Conservation (phyloP, 2,113 vertebrate species). For the Eretmochelys imbricata region DNA sequence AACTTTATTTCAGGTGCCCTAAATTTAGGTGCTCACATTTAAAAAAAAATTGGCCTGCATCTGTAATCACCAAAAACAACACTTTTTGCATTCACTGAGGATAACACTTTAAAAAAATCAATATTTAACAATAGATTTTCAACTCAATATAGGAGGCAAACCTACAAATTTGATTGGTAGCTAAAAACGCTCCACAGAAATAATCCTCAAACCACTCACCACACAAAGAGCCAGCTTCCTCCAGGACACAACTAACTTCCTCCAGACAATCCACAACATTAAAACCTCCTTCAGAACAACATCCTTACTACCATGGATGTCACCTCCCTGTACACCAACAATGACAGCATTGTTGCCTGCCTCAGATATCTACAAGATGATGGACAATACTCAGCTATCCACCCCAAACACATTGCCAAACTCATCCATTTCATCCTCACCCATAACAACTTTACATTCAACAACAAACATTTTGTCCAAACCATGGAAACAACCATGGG, state of each 20-base stretch:
- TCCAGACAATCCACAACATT: background rate
- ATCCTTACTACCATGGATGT: background rate
- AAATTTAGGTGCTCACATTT: background rate
- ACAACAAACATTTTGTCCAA: background rate
- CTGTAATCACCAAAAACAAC: background rate
- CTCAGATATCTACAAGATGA: background rate
- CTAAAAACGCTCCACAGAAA: background rate
- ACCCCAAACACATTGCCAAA: background rate
- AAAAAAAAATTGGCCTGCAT: background rate
- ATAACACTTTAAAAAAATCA: background rate
- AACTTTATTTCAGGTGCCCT: constrained; percentile 18
- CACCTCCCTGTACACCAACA: background rate
- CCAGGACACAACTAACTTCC: background rate
- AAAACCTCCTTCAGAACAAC: background rate
- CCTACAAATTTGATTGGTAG: background rate
- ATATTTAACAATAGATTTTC: background rate
- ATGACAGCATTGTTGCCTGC: background rate
- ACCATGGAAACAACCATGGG: background rate
- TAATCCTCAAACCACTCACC: background rate
- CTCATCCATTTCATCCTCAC: background rate
- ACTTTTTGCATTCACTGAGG: background rate
- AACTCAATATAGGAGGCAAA: accelerated
- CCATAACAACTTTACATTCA: background rate
- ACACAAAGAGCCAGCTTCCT: background rate
- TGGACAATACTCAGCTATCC: background rate